These are phyloP conservation scores for Zeus faber DNA, from an alignment of 2,113 vertebrate genomes.

Conservation along the genomic window DNA sequence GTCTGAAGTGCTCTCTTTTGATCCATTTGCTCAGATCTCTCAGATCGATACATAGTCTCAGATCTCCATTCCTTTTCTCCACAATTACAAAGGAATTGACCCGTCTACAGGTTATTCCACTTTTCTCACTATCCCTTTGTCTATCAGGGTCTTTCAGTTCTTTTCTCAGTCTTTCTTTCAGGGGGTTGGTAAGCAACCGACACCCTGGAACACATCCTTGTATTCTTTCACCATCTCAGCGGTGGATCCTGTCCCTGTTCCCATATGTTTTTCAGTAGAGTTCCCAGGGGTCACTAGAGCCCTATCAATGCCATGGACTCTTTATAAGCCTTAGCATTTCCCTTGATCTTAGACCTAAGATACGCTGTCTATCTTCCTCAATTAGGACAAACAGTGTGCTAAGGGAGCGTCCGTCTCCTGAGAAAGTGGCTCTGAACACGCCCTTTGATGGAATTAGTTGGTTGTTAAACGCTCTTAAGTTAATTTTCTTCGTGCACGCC, in stretches of 20 bases:
- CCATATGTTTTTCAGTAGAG: neutral
- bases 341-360: neutral
- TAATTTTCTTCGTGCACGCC: too few relatives aligned
- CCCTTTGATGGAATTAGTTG: too few relatives aligned
- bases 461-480: too few relatives aligned
- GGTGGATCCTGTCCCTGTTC: neutral
- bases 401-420: too few relatives aligned
- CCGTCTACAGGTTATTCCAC: neutral
- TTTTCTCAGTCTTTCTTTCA: neutral
- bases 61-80: neutral
- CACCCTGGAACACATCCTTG: too few relatives aligned
- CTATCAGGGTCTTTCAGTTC: neutral
- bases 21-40: conserved; percentile 3
- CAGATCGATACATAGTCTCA: neutral
- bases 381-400: too few relatives aligned
- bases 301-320: neutral
- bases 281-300: too few relatives aligned
- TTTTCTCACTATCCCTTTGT: neutral
- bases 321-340: neutral
- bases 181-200: neutral
- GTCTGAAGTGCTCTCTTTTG: neutral
- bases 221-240: neutral
- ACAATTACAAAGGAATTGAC: neutral
- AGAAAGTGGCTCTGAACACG: too few relatives aligned
- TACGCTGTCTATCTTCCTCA: too few relatives aligned